These are phyloP conservation scores for Loris lydekkerianus DNA, from an alignment of 2,797 vertebrate genomes.

Conservation along the genomic window DNA sequence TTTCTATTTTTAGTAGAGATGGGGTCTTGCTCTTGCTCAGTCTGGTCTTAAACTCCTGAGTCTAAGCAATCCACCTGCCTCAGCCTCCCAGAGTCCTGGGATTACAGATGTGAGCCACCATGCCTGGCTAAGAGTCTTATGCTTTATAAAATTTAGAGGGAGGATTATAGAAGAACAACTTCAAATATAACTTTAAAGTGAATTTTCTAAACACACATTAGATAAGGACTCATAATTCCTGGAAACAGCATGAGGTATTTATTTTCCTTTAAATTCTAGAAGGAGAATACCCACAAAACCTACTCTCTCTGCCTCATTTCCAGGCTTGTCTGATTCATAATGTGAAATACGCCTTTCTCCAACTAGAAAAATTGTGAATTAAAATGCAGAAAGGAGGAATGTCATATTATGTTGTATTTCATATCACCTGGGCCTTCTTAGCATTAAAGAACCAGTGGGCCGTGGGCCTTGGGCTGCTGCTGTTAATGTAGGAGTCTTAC, in stretches of 20 bases:
- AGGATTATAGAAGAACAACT: background rate
- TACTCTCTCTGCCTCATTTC: background rate
- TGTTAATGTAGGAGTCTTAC: background rate
- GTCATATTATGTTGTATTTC: background rate
- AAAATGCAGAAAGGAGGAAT: background rate
- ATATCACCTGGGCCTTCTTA: background rate
- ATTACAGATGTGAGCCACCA: too few relatives aligned
- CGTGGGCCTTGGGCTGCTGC: background rate
- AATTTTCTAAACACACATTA: background rate
- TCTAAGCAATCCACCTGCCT: too few relatives aligned
- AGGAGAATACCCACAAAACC: background rate
- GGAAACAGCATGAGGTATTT: background rate
- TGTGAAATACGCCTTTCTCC: background rate
- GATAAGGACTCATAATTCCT: background rate
- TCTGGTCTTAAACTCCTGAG: too few relatives aligned
- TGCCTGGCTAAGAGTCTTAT: too few relatives aligned
- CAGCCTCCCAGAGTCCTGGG: too few relatives aligned
- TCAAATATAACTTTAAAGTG: background rate
- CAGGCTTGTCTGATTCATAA: background rate
- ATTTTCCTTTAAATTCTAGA: conserved; percentile 47
- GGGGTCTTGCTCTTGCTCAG: too few relatives aligned
- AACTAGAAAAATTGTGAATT: background rate
- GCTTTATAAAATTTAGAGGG: conserved; percentile 32
- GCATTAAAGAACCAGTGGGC: background rate
- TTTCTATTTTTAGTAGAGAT: too few relatives aligned